Evolutionary conservation across 2,113 vertebrate species (phyloP).

Genomic region (Sisor rabdophorus): DNA sequence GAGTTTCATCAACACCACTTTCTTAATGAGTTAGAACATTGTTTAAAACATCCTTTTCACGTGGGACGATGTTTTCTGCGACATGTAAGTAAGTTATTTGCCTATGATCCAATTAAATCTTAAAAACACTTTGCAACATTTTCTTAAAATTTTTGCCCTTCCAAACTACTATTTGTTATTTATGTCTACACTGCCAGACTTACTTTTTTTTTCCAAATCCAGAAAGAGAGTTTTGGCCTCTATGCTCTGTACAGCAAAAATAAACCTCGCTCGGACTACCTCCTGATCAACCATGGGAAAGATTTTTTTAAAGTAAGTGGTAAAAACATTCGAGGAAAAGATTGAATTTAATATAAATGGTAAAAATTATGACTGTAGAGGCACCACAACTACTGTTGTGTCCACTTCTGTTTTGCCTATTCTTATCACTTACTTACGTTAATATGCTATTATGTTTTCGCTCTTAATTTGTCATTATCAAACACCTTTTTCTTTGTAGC

Average conservation of each 20-base stretch:
- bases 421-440: no score
- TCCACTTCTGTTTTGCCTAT: background rate
- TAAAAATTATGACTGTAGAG: background rate
- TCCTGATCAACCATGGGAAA: conserved; percentile 67
- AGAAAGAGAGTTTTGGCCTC: conserved; percentile 70
- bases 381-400: background rate
- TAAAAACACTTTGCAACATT: background rate
- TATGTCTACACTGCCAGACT: conserved; percentile 24
- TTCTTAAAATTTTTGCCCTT: background rate
- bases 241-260: conserved; percentile 78
- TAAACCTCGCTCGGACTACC: conserved; percentile 70
- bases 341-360: background rate
- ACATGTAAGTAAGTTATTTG: conserved; percentile 61
- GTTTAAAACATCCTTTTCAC: conserved; percentile 62
- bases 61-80: conserved; percentile 71
- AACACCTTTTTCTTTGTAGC: conserved; percentile 47
- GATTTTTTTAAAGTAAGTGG: conserved; percentile 69
- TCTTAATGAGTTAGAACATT: conserved; percentile 66
- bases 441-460: background rate
- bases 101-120: no score
- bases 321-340: background rate
- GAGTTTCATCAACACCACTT: conserved; percentile 74
- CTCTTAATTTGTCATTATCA: background rate
- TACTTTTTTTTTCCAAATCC: conserved; percentile 22
- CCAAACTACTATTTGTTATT: background rate